These are phyloP conservation scores for Hanleya hanleyi DNA, from an alignment of 2,888 invertebrate genomes.

Conservation along the genomic window DNA sequence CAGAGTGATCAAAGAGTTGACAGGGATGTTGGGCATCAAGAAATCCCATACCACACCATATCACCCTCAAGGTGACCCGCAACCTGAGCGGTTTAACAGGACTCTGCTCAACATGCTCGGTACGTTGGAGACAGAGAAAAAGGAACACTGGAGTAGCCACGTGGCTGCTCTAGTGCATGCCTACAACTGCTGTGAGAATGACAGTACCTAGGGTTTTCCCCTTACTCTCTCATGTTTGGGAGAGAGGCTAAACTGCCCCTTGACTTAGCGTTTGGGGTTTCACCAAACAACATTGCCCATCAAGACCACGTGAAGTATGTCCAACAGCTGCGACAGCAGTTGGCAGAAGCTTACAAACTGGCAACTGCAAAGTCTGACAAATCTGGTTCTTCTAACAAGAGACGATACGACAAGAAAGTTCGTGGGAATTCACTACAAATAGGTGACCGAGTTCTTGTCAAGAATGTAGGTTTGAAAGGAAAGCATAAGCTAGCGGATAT, in stretches of 20 bases:
- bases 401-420: constrained; percentile 16
- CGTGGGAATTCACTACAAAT: not conserved
- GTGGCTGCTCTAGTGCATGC: constrained; percentile 18
- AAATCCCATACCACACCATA: constrained; percentile 33
- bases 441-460: constrained; percentile 30
- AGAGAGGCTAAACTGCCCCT: constrained; percentile 17
- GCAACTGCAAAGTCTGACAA: not conserved
- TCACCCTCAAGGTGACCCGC: constrained; percentile 21
- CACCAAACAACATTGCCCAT: not conserved
- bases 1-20: constrained; percentile 27
- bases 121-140: constrained; percentile 19
- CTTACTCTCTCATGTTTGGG: constrained; percentile 31
- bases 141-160: constrained; percentile 23
- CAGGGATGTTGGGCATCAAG: constrained; percentile 12
- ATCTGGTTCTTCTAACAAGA: constrained; percentile 7
- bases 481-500: constrained; percentile 25
- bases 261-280: constrained; percentile 7
- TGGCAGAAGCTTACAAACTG: not conserved
- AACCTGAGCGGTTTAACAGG: constrained; percentile 28
- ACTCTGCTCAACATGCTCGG: constrained; percentile 31
- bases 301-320: not conserved
- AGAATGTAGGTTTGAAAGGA: constrained; percentile 19
- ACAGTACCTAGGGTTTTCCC: constrained; percentile 25
- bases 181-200: constrained; percentile 28
- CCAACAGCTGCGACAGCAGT: not conserved